These are phyloP conservation scores for Euthynnus affinis DNA, from an alignment of 2,797 vertebrate species.

Conservation along the genomic window DNA sequence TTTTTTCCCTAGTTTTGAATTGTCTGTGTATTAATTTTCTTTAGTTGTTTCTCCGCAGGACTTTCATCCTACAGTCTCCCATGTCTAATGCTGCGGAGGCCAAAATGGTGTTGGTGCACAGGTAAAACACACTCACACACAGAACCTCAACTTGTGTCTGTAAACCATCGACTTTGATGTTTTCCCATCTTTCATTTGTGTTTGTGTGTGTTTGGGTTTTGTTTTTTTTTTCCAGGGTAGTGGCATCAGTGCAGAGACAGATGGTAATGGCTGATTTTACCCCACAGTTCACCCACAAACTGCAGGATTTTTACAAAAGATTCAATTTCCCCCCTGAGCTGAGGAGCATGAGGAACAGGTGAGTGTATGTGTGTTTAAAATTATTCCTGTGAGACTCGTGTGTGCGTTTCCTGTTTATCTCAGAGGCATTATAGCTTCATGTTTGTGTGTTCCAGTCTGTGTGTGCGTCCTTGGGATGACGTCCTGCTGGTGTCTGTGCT, in stretches of 20 bases:
- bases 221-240: slow-evolving; percentile 57
- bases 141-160: background rate
- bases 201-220: slow-evolving; percentile 1
- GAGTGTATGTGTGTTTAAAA: slow-evolving; percentile 44
- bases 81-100: slow-evolving; percentile 18
- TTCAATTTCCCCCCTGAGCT: slow-evolving; percentile 38
- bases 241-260: slow-evolving; percentile 63
- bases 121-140: slow-evolving; percentile 51
- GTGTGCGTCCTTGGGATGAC: slow-evolving; percentile 84
- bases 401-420: background rate
- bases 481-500: slow-evolving; percentile 83
- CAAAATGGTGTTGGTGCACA: slow-evolving; percentile 60
- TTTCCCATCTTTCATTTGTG: background rate
- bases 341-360: slow-evolving; percentile 68
- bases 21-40: background rate
- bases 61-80: background rate
- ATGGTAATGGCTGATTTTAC: slow-evolving; percentile 69
- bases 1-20: background rate
- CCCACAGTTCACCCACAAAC: slow-evolving; percentile 63
- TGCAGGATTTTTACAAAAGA: slow-evolving; percentile 69
- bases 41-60: slow-evolving; percentile 39
- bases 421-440: background rate
- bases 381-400: background rate
- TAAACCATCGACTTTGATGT: background rate
- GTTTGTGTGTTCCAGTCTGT: slow-evolving; percentile 73